Base-by-base conservation (phyloP, 2,113 vertebrate genomes). In the Nannospalax galili region DNA sequence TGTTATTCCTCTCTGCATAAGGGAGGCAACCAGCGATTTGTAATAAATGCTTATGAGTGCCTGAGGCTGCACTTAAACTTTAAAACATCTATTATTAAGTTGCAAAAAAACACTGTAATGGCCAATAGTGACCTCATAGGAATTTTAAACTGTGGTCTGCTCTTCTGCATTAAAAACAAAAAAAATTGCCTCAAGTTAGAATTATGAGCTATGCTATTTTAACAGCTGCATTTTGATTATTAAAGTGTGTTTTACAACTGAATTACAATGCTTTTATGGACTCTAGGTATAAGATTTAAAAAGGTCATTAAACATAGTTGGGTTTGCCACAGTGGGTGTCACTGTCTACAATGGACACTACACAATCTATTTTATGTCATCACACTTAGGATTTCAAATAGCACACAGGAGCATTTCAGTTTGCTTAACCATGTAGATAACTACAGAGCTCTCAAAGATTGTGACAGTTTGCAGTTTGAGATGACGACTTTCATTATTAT, bases 71-170 rank as follows among this genome's bases (percentile, higher is more conserved):
- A 99, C 99, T 99, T 99, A 99, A 99, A 99, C 99, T 99, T 99
- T 99, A 99, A 99, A 99, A 99, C 99, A 99, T 99, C 99, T 99
- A 99, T 99, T 99, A 99, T 99, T 99, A 99, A 99, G 99, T 99
- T 98, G 98, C 98, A 98, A 99, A 98, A 99, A 99, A 98, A 98
- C 98, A 99, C 98, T 98, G 98, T 99, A 99, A 98, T 98, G 99
- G 98, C 99, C 99, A 99, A 98, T 98, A 98, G 98, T 99, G 99
- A 99, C 99, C 99, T 99, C 98, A 98, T 98, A 99, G 98, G 98
- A 99, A 99, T 99, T 99, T 99, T 98, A 99, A 99, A 99, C 98
- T 98, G 98, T 98, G 98, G 98, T 98, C 98, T 98, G 98, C 98
- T 98, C 98, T 98, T 99, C 98, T 98, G 98, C 98, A 98, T 99